A percentile compares a stretch with the other conserved stretches of the same genome.
phyloP scores from a whole-genome alignment of 2,888 invertebrate genomes.

The Ophion slaviceki region DNA sequence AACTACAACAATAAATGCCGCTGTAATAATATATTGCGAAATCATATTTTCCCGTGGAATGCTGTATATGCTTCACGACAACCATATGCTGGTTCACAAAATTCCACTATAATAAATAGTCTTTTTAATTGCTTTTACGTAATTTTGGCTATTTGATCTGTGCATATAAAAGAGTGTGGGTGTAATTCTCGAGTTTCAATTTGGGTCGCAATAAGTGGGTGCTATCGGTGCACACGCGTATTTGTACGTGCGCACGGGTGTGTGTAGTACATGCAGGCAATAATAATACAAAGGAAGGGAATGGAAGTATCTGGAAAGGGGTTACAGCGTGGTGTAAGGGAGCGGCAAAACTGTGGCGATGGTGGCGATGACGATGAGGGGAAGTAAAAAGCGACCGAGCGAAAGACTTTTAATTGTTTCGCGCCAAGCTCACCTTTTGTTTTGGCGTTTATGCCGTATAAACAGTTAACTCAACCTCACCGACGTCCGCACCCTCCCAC shows the following conservation, averaged over 20 bases:
- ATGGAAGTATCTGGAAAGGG: conserved; percentile 23
- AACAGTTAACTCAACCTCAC: conserved; percentile 75
- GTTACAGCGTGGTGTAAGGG: conserved; percentile 11
- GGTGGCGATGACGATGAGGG: conserved; percentile 46
- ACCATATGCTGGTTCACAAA: too few relatives aligned
- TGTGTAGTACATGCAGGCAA: background rate
- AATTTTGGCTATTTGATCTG: background rate
- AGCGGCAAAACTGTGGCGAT: conserved; percentile 54
- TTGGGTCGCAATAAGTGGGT: background rate
- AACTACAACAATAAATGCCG: too few relatives aligned
- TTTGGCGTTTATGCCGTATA: conserved; percentile 82
- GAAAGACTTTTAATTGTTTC: conserved; percentile 83
- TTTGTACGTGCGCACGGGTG: background rate
- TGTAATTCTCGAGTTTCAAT: background rate
- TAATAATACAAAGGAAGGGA: background rate
- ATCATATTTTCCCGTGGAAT: too few relatives aligned
- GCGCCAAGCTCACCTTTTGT: conserved; percentile 81
- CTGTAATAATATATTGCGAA: too few relatives aligned
- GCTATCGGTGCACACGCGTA: background rate
- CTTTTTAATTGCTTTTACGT: background rate
- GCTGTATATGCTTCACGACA: too few relatives aligned
- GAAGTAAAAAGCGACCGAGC: conserved; percentile 79
- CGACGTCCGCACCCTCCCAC: conserved; percentile 49
- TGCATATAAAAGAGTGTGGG: background rate
- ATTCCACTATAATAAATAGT: too few relatives aligned